phyloP scores from a whole-genome alignment of 2,797 vertebrate genomes.

The Phataginus tetradactyla region DNA sequence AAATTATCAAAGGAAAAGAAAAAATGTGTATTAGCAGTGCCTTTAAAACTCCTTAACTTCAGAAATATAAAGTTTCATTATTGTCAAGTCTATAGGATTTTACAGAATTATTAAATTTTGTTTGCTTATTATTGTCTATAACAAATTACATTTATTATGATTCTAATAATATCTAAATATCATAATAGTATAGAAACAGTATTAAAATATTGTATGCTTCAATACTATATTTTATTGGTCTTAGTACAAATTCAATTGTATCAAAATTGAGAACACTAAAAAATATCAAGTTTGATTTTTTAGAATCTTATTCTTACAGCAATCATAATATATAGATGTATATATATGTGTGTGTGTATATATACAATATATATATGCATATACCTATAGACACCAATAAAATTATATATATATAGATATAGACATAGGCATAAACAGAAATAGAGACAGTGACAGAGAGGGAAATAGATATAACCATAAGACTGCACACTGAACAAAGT shows the following conservation, averaged over 20 bases:
- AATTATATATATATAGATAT: not conserved
- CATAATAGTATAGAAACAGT: not conserved
- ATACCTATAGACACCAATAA: not conserved
- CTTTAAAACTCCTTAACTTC: not conserved
- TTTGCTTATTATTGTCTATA: not conserved
- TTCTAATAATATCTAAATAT: not conserved
- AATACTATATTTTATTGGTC: not conserved
- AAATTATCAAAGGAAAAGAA: not conserved
- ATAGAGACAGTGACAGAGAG: not conserved
- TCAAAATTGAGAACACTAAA: not conserved
- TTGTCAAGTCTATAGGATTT: not conserved
- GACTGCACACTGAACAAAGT: not conserved
- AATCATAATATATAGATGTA: not conserved
- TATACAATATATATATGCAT: not conserved
- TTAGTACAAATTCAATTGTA: not conserved
- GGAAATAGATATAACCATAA: not conserved
- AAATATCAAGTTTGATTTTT: not conserved
- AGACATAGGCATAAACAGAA: not conserved
- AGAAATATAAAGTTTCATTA: slow-evolving; percentile 9
- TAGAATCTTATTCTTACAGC: not conserved
- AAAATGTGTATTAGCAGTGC: not conserved
- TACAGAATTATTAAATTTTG: not conserved
- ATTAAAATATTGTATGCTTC: not conserved
- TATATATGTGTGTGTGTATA: not conserved
- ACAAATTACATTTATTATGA: not conserved